Evolutionary conservation across 2,797 vertebrate species (phyloP).

Genomic region (Pelodytes ibericus): DNA sequence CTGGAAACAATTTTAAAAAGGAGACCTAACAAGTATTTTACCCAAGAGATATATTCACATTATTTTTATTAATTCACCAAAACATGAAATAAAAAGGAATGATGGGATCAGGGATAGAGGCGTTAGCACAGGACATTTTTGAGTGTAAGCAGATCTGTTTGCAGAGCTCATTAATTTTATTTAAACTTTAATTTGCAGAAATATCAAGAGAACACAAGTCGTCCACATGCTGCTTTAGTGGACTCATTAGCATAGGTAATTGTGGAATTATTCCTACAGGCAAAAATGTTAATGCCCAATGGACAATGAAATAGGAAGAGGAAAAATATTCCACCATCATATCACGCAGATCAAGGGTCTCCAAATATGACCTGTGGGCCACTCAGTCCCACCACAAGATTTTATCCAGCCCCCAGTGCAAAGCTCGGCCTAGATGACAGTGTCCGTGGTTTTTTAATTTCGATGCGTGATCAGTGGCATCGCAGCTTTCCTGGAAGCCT

Average conservation of each 20-base stretch:
- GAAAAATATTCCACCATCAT: too few relatives aligned
- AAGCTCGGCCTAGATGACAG: too few relatives aligned
- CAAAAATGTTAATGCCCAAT: neutral
- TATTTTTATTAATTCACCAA: constrained; percentile 37
- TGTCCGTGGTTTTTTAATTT: too few relatives aligned
- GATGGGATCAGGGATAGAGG: neutral
- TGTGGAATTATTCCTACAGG: constrained; percentile 49
- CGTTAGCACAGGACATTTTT: constrained; percentile 15
- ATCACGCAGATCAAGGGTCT: too few relatives aligned
- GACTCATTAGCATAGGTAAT: constrained; percentile 51
- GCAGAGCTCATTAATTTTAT: constrained; percentile 53
- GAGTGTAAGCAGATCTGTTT: constrained; percentile 40
- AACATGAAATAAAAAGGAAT: constrained; percentile 14
- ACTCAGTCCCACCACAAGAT: too few relatives aligned
- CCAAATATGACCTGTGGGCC: too few relatives aligned
- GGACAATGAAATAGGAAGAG: neutral
- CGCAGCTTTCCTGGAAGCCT: too few relatives aligned
- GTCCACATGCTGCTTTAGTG: constrained; percentile 34
- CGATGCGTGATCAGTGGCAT: too few relatives aligned
- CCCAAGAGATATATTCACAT: constrained; percentile 27
- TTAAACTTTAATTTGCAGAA: constrained; percentile 46
- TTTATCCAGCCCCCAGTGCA: too few relatives aligned
- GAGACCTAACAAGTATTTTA: constrained; percentile 15
- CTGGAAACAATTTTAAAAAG: constrained; percentile 18
- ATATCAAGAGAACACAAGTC: constrained; percentile 45